phyloP scores from a whole-genome alignment of 2,888 invertebrate genomes.

The Nomada hirtipes region DNA sequence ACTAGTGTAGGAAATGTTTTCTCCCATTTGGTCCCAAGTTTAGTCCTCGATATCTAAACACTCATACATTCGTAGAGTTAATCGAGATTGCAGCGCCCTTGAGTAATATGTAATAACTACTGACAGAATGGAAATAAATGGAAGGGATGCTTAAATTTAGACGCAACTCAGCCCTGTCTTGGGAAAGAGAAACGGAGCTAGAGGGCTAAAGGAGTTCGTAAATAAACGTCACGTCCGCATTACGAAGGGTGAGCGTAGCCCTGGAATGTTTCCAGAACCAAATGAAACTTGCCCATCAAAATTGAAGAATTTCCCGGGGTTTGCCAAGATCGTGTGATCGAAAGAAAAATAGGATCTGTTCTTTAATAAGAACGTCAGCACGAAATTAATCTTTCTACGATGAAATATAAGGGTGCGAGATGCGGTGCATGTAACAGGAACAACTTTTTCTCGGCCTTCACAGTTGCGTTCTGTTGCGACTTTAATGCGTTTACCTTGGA shows the following conservation, averaged over 20 bases:
- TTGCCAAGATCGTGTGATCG: conserved; percentile 16
- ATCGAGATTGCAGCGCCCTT: conserved; percentile 13
- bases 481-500: too few relatives aligned
- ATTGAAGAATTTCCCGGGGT: conserved; percentile 27
- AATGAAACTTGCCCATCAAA: conserved; percentile 38
- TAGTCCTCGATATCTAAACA: background rate
- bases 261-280: conserved; percentile 47
- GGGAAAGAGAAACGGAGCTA: background rate
- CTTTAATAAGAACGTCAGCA: conserved; percentile 6
- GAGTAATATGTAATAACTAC: conserved; percentile 42
- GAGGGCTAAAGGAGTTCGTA: conserved; percentile 51
- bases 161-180: conserved; percentile 20
- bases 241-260: conserved; percentile 20
- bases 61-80: background rate
- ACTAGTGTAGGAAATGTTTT: background rate
- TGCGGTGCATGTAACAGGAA: background rate
- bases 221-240: conserved; percentile 54
- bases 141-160: conserved; percentile 44
- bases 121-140: conserved; percentile 40
- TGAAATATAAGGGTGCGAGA: background rate
- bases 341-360: conserved; percentile 18
- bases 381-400: too few relatives aligned
- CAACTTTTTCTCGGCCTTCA: too few relatives aligned
- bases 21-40: background rate
- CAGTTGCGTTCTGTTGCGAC: too few relatives aligned